Conservation (phyloP, 2,797 vertebrate genomes). For the Hydrolagus colliei region DNA sequence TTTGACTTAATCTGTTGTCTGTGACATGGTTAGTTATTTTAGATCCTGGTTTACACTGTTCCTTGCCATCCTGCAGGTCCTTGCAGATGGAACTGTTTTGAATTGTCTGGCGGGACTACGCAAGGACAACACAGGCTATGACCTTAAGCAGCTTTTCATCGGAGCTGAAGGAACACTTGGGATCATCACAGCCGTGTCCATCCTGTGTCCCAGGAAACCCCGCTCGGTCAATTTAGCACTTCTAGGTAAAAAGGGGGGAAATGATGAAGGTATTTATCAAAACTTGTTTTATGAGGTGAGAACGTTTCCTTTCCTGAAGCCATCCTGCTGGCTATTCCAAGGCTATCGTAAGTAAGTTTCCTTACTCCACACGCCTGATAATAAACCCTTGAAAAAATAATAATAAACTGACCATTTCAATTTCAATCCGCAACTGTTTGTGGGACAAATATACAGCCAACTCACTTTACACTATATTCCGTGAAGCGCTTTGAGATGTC, state of each 20-base stretch:
- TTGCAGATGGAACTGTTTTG: slow-evolving; percentile 74
- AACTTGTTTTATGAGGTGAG: neutral
- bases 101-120: slow-evolving; percentile 74
- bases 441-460: too few species aligned
- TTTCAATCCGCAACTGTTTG: too few species aligned
- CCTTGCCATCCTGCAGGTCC: slow-evolving; percentile 56
- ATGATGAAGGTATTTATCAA: neutral
- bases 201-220: slow-evolving; percentile 81
- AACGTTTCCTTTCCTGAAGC: too few species aligned
- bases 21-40: neutral
- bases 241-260: slow-evolving; percentile 61
- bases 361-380: neutral
- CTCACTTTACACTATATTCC: too few species aligned
- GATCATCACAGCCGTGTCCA: slow-evolving; percentile 77
- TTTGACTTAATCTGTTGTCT: too few species aligned
- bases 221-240: slow-evolving; percentile 78
- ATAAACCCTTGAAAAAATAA: too few species aligned
- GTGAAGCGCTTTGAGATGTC: too few species aligned
- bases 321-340: too few species aligned
- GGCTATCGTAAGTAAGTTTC: too few species aligned
- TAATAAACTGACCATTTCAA: too few species aligned
- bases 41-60: neutral
- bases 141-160: slow-evolving; percentile 94
- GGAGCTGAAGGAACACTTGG: slow-evolving; percentile 92
- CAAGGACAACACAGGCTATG: slow-evolving; percentile 95